Base-by-base conservation (phyloP, 2,797 vertebrate genomes). In the Xenops minutus region DNA sequence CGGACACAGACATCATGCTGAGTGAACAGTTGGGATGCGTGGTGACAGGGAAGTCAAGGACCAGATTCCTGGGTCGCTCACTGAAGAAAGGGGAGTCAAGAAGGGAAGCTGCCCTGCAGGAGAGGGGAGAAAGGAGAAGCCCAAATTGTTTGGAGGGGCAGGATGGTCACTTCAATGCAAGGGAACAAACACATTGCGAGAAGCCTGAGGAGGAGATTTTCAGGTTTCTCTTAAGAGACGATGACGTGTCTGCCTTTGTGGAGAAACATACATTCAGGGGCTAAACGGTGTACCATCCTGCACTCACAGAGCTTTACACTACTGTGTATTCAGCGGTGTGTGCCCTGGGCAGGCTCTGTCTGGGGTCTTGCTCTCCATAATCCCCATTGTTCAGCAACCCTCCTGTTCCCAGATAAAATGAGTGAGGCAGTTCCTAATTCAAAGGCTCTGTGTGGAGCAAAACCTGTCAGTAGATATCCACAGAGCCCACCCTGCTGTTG, bases 391-490 rank as follows among this genome's bases (percentile, higher is more conserved):
- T 86, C 85, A 81, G 54, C 20, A 81, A 0, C 37, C 56, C 37
- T 64, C 29, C 24, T 27, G 12, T 66, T 92, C 49, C 62, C 41
- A 54, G 66, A 24, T 76, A 46, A 78, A 86, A 56, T 2, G 21
- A 90, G 26, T 2, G 71, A 76, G 59, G 48, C 39, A 73, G 36
- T 5, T 74, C 49, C 23, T 20, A 9, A 39, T 56, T 73, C 89
- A 93, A 92, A 88, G 92, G 48, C 75, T 71, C 55, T 69, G 54
- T 51, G 84, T 84, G 59, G 74, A 77, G 61, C 22, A 79, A 67
- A 88, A 76, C 36, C 34, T 76, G 32, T 17, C 17, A 23, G 69
- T 10, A 82, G 85, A 18, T 10, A 18, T 5, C 15, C 59, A 15
- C 52, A 16, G 73, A 86, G 82, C 85, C 91, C 85, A 29, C 44